Percentiles rank a stretch among this genome's conserved stretches.
Conservation (phyloP, 1,140 invertebrate species). For the Lepidurus arcticus region DNA sequence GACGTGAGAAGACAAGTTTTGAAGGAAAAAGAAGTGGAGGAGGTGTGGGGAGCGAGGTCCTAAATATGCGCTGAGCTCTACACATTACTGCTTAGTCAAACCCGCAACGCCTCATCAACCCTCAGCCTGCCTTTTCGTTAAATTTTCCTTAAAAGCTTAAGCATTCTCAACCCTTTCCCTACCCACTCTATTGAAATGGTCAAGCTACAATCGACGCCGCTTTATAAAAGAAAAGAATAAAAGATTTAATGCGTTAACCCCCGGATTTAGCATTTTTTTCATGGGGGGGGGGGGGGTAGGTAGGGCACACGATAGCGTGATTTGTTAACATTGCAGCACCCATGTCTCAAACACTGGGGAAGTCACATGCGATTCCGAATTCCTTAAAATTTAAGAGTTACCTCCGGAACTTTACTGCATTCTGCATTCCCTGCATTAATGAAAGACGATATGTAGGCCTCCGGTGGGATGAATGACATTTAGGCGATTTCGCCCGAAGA, state of each 20-base stretch:
- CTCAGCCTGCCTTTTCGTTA: neutral
- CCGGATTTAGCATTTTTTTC: neutral
- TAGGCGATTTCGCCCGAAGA: neutral
- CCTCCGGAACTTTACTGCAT: neutral
- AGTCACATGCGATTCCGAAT: neutral
- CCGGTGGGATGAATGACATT: neutral
- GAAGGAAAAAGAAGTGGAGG: neutral
- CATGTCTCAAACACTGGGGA: neutral
- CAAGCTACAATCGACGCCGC: neutral
- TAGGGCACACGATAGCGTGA: neutral
- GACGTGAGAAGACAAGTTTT: neutral
- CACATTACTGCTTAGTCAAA: neutral
- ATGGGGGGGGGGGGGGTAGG: neutral
- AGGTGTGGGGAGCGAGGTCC: neutral
- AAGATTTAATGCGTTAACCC: neutral
- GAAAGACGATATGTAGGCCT: neutral
- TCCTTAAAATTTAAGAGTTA: neutral
- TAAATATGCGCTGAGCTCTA: neutral
- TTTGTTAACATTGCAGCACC: neutral
- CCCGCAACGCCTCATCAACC: neutral
- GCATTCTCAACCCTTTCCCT: neutral
- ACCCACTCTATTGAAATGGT: neutral
- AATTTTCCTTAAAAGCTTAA: neutral
- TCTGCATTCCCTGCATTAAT: slow-evolving; percentile 10
- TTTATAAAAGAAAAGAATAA: neutral